Conservation (phyloP, 2,113 vertebrate genomes). For the Callaeas wilsoni region DNA sequence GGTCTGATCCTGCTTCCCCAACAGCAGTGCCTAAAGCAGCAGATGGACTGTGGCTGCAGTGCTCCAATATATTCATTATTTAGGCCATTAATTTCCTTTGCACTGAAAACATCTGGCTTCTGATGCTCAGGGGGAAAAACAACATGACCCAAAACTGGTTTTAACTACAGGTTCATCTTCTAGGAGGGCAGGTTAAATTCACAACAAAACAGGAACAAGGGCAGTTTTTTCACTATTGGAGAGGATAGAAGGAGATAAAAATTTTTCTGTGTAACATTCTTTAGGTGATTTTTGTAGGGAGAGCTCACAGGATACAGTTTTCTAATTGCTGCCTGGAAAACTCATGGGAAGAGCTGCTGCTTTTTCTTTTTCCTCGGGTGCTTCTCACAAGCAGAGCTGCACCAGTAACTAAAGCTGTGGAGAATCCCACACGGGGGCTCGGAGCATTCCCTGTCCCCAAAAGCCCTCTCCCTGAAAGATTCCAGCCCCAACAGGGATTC, state of each 20-base stretch:
- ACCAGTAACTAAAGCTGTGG: neutral
- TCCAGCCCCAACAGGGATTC: neutral
- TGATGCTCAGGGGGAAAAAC: constrained; percentile 49
- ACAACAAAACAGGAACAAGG: neutral
- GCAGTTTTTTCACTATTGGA: neutral
- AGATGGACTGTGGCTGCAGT: constrained; percentile 51
- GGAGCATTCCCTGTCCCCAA: neutral
- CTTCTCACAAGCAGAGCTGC: neutral
- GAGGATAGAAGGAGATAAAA: accelerated
- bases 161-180: constrained; percentile 53
- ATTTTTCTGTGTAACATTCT: neutral
- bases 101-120: constrained; percentile 63
- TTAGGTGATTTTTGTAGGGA: neutral
- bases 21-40: neutral
- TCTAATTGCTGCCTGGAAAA: neutral
- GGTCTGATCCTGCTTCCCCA: neutral
- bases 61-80: constrained; percentile 66
- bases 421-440: neutral
- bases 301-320: neutral
- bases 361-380: neutral
- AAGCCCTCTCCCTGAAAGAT: neutral
- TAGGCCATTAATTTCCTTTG: constrained; percentile 67
- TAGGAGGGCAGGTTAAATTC: constrained; percentile 39
- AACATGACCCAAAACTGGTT: constrained; percentile 36
- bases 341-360: neutral